Evolutionary conservation across 2,888 invertebrate species (phyloP).

Genomic region (Hipparchia sbordonii): DNA sequence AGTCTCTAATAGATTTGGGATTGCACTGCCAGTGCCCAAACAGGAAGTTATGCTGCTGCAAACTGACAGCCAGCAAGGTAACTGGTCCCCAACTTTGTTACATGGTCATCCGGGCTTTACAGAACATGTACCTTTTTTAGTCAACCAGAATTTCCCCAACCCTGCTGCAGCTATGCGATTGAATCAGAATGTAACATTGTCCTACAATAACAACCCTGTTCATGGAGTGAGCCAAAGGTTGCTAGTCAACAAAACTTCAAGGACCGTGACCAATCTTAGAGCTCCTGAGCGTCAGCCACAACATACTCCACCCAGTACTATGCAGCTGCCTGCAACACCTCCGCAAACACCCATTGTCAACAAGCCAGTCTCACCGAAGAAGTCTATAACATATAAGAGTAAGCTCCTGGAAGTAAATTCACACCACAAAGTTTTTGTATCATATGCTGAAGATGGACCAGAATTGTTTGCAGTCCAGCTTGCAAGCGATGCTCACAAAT

Average conservation of each 20-base stretch:
- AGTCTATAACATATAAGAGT: conserved; percentile 80
- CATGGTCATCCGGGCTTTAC: conserved; percentile 57
- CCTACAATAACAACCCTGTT: conserved; percentile 62
- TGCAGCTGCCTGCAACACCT: conserved; percentile 42
- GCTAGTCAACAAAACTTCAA: conserved; percentile 61
- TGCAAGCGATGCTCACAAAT: conserved; percentile 80
- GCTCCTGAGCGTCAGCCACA: conserved; percentile 68
- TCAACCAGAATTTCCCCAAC: conserved; percentile 75
- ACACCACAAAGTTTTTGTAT: conserved; percentile 87
- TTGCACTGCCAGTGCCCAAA: conserved; percentile 69
- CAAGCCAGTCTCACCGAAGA: conserved; percentile 65
- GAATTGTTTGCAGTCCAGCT: conserved; percentile 90
- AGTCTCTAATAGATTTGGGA: conserved; percentile 70
- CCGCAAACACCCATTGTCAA: conserved; percentile 41
- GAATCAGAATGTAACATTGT: conserved; percentile 62
- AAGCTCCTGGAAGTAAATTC: conserved; percentile 71
- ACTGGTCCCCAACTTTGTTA: conserved; percentile 59
- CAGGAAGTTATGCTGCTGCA: conserved; percentile 71
- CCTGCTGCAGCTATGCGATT: conserved; percentile 73
- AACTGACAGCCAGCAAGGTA: conserved; percentile 54
- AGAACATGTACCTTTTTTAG: conserved; percentile 71
- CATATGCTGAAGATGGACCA: conserved; percentile 91
- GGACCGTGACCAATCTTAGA: conserved; percentile 63
- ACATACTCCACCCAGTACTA: conserved; percentile 42
- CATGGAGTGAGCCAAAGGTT: conserved; percentile 66